Percentiles rank a stretch among this genome's conserved stretches.
Evolutionary conservation across 2,797 vertebrate species (phyloP).

Genomic region (Cuniculus paca): DNA sequence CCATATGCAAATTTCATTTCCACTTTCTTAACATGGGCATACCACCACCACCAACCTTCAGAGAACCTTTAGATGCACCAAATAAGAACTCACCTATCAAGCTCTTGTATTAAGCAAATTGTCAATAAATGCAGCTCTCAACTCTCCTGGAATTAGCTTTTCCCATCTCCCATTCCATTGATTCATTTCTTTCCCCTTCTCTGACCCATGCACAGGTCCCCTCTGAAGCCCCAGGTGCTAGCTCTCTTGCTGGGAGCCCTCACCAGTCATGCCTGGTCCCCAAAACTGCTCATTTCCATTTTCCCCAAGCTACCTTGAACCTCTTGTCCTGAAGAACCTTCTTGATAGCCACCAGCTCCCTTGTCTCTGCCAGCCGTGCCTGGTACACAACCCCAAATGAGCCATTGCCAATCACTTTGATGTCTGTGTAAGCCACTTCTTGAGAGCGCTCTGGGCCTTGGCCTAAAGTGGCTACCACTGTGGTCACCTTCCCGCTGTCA

Average conservation of each 20-base stretch:
- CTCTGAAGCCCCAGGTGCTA: background rate
- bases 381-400: slow-evolving; percentile 97
- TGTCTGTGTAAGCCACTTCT: slow-evolving; percentile 97
- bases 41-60: background rate
- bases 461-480: slow-evolving; percentile 95
- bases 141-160: background rate
- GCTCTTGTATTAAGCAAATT: background rate
- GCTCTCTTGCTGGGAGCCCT: background rate
- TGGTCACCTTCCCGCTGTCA: slow-evolving; percentile 96
- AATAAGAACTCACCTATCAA: slow-evolving; percentile 12
- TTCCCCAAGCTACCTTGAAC: slow-evolving; percentile 91
- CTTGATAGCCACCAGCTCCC: slow-evolving; percentile 97
- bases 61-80: background rate
- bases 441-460: slow-evolving; percentile 95
- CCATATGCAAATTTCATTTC: background rate
- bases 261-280: background rate
- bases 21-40: background rate
- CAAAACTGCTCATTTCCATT: background rate
- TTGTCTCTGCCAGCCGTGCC: slow-evolving; percentile 94
- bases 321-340: slow-evolving; percentile 97
- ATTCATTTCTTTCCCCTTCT: background rate
- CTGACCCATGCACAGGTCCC: background rate
- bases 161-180: background rate
- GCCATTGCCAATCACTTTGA: slow-evolving; percentile 97
- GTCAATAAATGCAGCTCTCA: background rate